These are phyloP conservation scores for Acanthornis magna DNA, from an alignment of 2,797 vertebrate genomes.

Conservation along the genomic window DNA sequence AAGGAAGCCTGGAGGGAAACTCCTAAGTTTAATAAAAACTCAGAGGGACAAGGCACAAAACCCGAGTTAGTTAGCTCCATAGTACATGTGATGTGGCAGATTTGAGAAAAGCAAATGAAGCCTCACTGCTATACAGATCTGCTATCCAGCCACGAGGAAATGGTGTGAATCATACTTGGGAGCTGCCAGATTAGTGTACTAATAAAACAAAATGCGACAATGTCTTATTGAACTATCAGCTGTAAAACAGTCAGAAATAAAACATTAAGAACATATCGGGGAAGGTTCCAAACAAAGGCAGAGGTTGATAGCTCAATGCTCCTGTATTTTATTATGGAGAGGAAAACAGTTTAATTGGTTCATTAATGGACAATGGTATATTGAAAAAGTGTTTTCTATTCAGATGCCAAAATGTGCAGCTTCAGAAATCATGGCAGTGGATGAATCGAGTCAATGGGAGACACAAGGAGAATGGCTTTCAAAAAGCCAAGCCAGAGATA, in stretches of 20 bases:
- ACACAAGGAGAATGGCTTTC: neutral
- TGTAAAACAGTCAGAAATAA: neutral
- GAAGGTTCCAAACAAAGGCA: neutral
- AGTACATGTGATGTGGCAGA: neutral
- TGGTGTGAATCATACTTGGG: neutral
- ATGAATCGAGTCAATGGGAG: neutral
- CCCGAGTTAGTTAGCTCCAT: neutral
- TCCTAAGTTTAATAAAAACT: neutral
- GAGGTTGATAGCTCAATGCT: neutral
- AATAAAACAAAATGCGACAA: neutral
- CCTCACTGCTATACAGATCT: neutral
- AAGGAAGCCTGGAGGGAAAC: neutral
- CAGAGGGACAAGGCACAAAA: neutral
- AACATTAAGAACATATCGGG: neutral
- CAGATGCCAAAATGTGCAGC: neutral
- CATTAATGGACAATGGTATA: neutral
- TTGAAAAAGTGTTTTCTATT: neutral
- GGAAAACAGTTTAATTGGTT: neutral
- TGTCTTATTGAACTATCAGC: neutral
- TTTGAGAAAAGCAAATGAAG: neutral
- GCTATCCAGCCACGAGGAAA: neutral
- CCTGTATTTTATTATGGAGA: neutral
- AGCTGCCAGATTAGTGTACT: neutral
- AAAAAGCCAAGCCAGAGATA: neutral
- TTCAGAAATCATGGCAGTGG: neutral